Evolutionary conservation across 2,888 invertebrate genomes (phyloP).

Genomic region (Chymomyza fuscimana): DNA sequence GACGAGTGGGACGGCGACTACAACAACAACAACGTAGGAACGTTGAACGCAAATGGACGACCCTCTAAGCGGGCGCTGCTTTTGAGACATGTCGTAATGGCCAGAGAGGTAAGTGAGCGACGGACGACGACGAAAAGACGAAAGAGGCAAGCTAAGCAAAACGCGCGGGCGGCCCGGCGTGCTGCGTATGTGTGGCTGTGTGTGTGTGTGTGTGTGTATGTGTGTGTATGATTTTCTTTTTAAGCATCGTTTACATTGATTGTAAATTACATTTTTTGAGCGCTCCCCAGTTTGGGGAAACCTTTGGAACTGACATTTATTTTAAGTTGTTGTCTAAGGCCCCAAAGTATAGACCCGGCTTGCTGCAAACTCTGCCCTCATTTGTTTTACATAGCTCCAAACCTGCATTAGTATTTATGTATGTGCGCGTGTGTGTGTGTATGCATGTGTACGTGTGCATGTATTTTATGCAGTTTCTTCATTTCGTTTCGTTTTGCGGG

Average conservation of each 20-base stretch:
- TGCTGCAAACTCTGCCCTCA: conserved; percentile 22
- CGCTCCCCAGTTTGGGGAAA: background rate
- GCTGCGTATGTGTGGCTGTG: background rate
- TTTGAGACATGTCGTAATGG: conserved; percentile 81
- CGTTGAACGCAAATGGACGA: conserved; percentile 77
- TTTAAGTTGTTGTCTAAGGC: conserved; percentile 31
- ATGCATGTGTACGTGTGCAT: conserved; percentile 10
- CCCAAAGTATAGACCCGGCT: conserved; percentile 9
- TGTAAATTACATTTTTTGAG: conserved; percentile 37
- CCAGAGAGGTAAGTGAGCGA: conserved; percentile 79
- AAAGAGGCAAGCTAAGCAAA: conserved; percentile 17
- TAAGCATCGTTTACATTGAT: conserved; percentile 16
- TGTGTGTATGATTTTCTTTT: background rate
- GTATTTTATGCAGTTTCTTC: conserved; percentile 67
- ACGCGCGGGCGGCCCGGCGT: conserved; percentile 43
- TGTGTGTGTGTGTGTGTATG: background rate
- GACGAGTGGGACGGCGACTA: conserved; percentile 54
- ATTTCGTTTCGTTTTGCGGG: conserved; percentile 65
- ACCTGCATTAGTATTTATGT: conserved; percentile 42
- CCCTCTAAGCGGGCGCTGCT: conserved; percentile 79
- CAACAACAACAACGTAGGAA: conserved; percentile 33
- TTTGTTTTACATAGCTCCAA: conserved; percentile 46
- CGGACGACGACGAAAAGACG: conserved; percentile 14
- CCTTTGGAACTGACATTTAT: conserved; percentile 23
- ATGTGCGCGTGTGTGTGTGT: conserved; percentile 30